Evolutionary conservation across 2,797 vertebrate species (phyloP), one percentile per base, ranked within the genome.

Genomic region (Sebastes baramenuke): DNA sequence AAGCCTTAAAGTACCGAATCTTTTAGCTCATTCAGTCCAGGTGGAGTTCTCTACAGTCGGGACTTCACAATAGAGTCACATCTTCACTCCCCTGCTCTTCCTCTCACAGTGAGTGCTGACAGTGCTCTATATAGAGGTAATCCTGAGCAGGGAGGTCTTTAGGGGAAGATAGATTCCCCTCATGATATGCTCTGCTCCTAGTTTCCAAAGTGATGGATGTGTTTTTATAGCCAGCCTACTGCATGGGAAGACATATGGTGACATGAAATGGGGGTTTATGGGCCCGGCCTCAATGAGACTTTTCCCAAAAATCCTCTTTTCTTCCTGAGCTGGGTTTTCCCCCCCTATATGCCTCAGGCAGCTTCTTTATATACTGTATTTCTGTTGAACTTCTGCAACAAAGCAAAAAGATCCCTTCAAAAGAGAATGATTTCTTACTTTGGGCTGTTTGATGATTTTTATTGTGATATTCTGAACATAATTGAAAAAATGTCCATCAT

Each of bases 171-270:
- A 77, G 80, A 88, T 88, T 89, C 80, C 74, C 80, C 64, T 59
- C 75, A 66, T 86, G 66, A 70, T 66, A 56, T 38, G 29, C 80
- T 83, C 73, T 59, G 72, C 86, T 68, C 70, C 87, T 86, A 58
- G 66, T 91, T 85, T 87, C 67, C 75, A 77, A 49, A 72, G 70
- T 86, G 89, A 94, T 85, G 67, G 76, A 90, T 87, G 75, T 87
- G 84, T 87, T 91, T 89, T 87, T 80, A 77, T 54, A 84, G 77
- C 59, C n/a, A 24, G 27, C 71, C 73, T 25, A 79, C 66, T 67
- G 24, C 61, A 79, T 80, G 58, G 86, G 65, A 22, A 87, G 83
- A 87, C 75, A 78, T 82, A 85, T 78, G 73, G 68, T 85, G 69
- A 78, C 78, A 75, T 80, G 73, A 79, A 88, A 82, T 72, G 4